These are phyloP conservation scores for Scotopteryx bipunctaria DNA, from an alignment of 2,888 invertebrate genomes.

Conservation along the genomic window DNA sequence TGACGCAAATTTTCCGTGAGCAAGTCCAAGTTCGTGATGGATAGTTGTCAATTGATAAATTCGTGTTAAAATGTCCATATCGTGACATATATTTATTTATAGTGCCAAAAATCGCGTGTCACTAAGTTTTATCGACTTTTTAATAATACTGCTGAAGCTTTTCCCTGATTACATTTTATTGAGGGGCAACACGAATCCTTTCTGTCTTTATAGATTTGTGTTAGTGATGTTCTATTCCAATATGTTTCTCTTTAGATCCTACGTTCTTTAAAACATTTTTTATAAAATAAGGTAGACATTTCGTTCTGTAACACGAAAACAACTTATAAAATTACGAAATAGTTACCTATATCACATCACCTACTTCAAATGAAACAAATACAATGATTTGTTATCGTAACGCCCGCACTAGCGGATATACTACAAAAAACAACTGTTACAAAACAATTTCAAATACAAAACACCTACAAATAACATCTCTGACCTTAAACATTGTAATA, in stretches of 20 bases:
- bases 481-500: constrained; percentile 27
- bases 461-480: constrained; percentile 28
- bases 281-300: neutral
- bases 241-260: too few species aligned
- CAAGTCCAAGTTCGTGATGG: constrained; percentile 1
- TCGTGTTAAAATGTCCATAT: constrained; percentile 23
- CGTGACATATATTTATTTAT: constrained; percentile 29
- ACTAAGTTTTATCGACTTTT: constrained; percentile 46
- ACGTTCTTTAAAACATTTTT: neutral
- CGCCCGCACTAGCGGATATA: constrained; percentile 46
- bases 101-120: constrained; percentile 48
- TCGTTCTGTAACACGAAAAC: neutral
- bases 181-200: constrained; percentile 10
- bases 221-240: too few species aligned
- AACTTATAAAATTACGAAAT: too few species aligned
- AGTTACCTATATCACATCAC: too few species aligned
- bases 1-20: constrained; percentile 8
- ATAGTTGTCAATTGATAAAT: constrained; percentile 32
- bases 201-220: neutral
- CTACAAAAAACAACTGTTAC: constrained; percentile 21
- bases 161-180: constrained; percentile 21
- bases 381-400: constrained; percentile 28
- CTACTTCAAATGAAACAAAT: constrained; percentile 10
- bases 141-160: constrained; percentile 36
- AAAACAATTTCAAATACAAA: constrained; percentile 19